These are phyloP conservation scores for Monopterus albus DNA, from an alignment of 2,113 vertebrate genomes.

Conservation along the genomic window DNA sequence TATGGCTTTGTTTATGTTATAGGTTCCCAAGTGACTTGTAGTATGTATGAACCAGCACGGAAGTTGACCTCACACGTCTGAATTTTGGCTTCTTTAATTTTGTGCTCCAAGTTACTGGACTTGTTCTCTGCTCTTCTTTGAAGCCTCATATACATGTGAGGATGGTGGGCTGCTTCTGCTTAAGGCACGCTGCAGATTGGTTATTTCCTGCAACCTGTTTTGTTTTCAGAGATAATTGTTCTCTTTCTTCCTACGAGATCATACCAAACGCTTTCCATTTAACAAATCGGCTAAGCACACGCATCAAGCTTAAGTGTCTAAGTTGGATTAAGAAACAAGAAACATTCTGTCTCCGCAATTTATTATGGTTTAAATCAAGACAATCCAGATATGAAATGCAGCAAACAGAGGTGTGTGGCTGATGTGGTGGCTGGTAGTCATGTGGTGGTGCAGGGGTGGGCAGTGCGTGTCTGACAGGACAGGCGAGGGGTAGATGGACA, in stretches of 20 bases:
- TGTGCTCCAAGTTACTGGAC: neutral
- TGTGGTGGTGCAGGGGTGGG: constrained; percentile 27
- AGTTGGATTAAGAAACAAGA: too few relatives aligned
- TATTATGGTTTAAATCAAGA: neutral
- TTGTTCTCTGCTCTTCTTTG: too few relatives aligned
- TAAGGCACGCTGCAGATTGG: neutral
- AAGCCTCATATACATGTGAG: too few relatives aligned
- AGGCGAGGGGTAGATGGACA: constrained; percentile 57
- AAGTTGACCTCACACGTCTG: neutral
- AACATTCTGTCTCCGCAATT: neutral
- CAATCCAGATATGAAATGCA: neutral
- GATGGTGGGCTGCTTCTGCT: neutral
- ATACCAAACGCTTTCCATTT: neutral
- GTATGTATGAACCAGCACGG: neutral
- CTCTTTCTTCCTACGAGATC: neutral
- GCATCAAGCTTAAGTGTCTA: too few relatives aligned
- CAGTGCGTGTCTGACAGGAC: constrained; percentile 53
- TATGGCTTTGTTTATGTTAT: constrained; percentile 15
- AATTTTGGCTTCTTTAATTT: constrained; percentile 3
- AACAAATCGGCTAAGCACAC: neutral
- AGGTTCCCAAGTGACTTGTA: neutral
- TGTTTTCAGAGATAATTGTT: neutral
- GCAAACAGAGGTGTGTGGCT: neutral
- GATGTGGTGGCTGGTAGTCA: constrained; percentile 5
- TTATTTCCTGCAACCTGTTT: neutral